Evolutionary conservation across 2,113 vertebrate genomes (phyloP).

Genomic region (Scortum barcoo): DNA sequence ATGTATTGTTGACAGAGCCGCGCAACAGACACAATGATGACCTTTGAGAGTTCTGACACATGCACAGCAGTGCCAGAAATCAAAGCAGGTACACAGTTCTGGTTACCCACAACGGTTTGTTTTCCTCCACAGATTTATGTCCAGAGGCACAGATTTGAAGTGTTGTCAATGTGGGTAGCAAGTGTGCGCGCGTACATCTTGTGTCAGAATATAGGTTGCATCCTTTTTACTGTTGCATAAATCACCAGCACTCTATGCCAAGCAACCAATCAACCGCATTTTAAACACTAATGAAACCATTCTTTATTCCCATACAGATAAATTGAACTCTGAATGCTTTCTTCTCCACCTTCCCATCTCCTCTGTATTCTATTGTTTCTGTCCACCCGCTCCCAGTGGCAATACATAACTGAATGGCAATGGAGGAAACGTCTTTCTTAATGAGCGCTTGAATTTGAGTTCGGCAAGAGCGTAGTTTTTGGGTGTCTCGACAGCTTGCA

Average conservation of each 20-base stretch:
- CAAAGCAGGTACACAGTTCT: slow-evolving; percentile 30
- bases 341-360: slow-evolving; percentile 49
- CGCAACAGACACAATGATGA: slow-evolving; percentile 28
- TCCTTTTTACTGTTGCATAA: slow-evolving; percentile 42
- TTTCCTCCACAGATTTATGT: slow-evolving; percentile 25
- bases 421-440: slow-evolving; percentile 70
- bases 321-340: slow-evolving; percentile 56
- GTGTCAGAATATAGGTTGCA: slow-evolving; percentile 30
- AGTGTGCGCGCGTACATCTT: neutral
- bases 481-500: slow-evolving; percentile 53
- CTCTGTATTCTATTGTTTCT: slow-evolving; percentile 44
- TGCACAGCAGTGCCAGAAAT: slow-evolving; percentile 28
- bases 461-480: slow-evolving; percentile 49
- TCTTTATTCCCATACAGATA: slow-evolving; percentile 58
- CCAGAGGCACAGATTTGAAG: slow-evolving; percentile 22
- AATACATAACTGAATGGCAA: slow-evolving; percentile 65
- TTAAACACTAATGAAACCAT: slow-evolving; percentile 71
- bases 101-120: slow-evolving; percentile 18
- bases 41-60: slow-evolving; percentile 31
- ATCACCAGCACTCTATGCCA: slow-evolving; percentile 55
- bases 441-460: slow-evolving; percentile 72
- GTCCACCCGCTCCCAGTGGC: slow-evolving; percentile 54
- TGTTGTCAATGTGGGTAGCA: neutral
- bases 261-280: slow-evolving; percentile 60
- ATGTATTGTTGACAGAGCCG: slow-evolving; percentile 30